Evolutionary conservation across 2,888 invertebrate species (phyloP), one percentile per base, ranked within the genome.

Genomic region (Drosophila kuntzei): DNA sequence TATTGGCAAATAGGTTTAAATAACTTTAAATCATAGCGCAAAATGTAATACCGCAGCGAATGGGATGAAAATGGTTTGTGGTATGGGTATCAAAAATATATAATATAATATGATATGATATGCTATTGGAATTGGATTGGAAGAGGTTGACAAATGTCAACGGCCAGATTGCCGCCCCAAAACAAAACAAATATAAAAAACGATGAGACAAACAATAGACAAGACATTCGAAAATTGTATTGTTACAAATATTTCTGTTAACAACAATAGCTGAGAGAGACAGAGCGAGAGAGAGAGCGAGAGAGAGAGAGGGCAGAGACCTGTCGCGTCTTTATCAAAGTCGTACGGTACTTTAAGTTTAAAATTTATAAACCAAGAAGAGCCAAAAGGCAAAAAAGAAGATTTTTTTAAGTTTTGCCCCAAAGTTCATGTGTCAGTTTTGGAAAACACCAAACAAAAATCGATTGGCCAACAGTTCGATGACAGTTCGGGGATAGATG

Each of bases 341-440:
- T 63, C 68, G 44, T 65, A 83, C 82, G 82, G 82, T 83, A 83
- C 85, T 83, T 87, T 62, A 57, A 70, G 54, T 75, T 71, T 37
- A n/a, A 63, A 58, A 63, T 58, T 49, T 49, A 47, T 47, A 57
- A 39, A 39, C 29, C 37, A 62, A 61, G 11, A 55, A 61, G 11
- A 55, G 72, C 27, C 51, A 53, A 32, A 55, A 58, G 34, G 20
- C 39, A 37, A 29, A 41, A 72, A 46, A n/a, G n/a, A n/a, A n/a
- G n/a, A n/a, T n/a, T n/a, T n/a, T n/a, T n/a, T n/a, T n/a, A 68
- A 73, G 50, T 34, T 34, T 55, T 61, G 77, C 65, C 47, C 54
- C 74, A 84, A 71, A 83, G 87, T 83, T 83, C 87, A 87, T 69
- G 72, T 81, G 87, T 74, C 82, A 81, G 62, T 59, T 59, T 62